phyloP scores from a whole-genome alignment of 1,140 invertebrate genomes.

The Zaprionus davidi region DNA sequence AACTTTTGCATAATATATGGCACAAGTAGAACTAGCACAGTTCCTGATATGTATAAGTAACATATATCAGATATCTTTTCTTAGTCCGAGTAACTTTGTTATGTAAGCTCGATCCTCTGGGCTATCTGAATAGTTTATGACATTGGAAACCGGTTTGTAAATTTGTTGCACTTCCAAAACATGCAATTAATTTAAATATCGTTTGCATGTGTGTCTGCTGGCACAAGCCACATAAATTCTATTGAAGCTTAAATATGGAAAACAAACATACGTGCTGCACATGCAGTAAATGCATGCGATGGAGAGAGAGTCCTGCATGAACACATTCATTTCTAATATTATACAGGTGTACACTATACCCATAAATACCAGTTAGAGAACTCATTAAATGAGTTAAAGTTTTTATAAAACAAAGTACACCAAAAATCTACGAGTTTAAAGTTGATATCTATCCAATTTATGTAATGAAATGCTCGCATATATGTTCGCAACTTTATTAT shows the following conservation, averaged over 20 bases:
- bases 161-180: conserved; percentile 5
- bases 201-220: conserved; percentile 4
- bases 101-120: background rate
- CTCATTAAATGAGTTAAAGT: no score
- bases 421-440: no score
- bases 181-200: conserved; percentile 26
- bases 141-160: background rate
- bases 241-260: conserved; percentile 60
- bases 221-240: conserved; percentile 56
- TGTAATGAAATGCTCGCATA: no score
- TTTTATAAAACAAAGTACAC: no score
- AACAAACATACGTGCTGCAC: conserved; percentile 30
- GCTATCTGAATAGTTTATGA: background rate
- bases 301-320: background rate
- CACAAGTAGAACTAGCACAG: background rate
- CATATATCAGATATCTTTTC: no score
- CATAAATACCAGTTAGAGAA: no score
- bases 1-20: background rate
- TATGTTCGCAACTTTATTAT: no score
- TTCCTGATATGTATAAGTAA: background rate
- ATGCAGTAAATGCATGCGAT: background rate
- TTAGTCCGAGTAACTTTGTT: no score
- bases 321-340: no score
- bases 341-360: no score
- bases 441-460: no score